Evolutionary conservation across 2,113 vertebrate genomes (phyloP).

Genomic region (Ursus arctos): DNA sequence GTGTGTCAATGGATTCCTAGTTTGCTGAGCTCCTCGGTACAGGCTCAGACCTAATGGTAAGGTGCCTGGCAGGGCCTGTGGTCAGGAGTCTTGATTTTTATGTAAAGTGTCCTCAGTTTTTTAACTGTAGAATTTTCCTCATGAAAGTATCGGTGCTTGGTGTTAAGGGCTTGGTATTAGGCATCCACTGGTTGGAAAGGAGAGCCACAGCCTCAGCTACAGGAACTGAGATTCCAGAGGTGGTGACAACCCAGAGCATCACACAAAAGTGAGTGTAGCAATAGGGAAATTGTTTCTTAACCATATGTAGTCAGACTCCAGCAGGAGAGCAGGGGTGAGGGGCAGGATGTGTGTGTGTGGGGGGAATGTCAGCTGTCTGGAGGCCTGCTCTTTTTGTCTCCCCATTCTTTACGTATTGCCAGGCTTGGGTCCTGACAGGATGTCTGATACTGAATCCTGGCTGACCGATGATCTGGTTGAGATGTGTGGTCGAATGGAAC

Average conservation of each 20-base stretch:
- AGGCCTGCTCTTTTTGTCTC: neutral
- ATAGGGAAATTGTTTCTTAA: neutral
- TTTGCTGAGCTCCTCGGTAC: neutral
- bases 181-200: neutral
- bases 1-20: neutral
- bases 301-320: neutral
- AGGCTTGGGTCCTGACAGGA: neutral
- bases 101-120: neutral
- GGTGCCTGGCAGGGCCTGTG: neutral
- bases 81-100: neutral
- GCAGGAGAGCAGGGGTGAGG: neutral
- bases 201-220: neutral
- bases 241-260: neutral
- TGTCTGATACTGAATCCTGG: neutral
- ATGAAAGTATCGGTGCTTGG: neutral
- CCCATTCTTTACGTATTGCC: neutral
- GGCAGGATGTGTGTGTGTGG: accelerated
- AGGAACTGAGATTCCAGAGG: neutral
- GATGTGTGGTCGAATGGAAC: neutral
- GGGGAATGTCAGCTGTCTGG: neutral
- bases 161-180: neutral
- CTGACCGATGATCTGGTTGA: neutral
- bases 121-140: neutral
- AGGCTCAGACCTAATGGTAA: neutral
- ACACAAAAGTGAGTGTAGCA: neutral